Evolutionary conservation across 1,140 invertebrate genomes (phyloP).

Genomic region (Orchestia grillus): DNA sequence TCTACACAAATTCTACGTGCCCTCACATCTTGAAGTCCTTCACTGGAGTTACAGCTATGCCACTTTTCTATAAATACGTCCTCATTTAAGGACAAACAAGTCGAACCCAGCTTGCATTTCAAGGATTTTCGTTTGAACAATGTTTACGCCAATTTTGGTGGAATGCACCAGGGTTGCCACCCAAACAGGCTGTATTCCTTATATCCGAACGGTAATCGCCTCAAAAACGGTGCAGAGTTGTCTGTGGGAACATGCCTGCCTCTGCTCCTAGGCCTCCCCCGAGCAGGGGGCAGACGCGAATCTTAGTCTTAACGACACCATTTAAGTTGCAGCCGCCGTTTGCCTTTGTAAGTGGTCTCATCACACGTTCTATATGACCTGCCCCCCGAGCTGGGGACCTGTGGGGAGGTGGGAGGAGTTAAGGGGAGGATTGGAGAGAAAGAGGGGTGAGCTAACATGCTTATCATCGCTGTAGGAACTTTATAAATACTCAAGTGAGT

Average conservation of each 20-base stretch:
- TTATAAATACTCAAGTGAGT: neutral
- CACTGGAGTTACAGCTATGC: too few species aligned
- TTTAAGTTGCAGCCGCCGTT: slow-evolving; percentile 53
- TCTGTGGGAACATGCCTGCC: neutral
- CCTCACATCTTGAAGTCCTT: too few species aligned
- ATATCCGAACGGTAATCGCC: neutral
- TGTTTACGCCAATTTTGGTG: neutral
- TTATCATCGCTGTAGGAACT: neutral
- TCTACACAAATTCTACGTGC: too few species aligned
- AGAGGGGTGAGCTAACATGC: neutral
- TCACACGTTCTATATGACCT: slow-evolving; percentile 46
- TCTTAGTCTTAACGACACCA: slow-evolving; percentile 45
- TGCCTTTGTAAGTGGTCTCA: slow-evolving; percentile 54
- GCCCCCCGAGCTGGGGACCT: neutral
- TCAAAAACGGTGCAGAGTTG: neutral
- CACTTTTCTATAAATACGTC: neutral
- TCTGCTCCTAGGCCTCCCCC: neutral
- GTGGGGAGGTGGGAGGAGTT: neutral
- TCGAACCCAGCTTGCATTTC: neutral
- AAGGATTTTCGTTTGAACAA: neutral
- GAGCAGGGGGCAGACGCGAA: neutral
- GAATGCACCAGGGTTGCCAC: neutral
- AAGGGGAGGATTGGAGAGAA: neutral
- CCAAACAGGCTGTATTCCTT: neutral
- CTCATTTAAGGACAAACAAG: neutral